Evolutionary conservation across 2,113 vertebrate genomes (phyloP), one percentile per base, ranked within the genome.

Genomic region (Pontoporia blainvillei): DNA sequence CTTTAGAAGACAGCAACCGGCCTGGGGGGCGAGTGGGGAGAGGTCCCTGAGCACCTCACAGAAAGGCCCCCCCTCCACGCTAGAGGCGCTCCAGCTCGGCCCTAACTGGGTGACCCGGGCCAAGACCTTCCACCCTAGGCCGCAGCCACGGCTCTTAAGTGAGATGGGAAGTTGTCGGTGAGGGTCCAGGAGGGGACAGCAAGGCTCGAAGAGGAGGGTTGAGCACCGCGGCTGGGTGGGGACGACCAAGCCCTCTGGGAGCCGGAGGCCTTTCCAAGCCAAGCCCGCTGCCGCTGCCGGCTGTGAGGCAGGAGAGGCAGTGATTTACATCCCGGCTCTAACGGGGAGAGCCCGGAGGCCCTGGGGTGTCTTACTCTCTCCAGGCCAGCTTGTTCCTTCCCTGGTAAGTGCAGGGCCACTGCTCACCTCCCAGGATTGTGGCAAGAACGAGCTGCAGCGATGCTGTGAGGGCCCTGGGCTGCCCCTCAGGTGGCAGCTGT

Each of bases 281-380:
- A 79, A 57, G 25, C 31, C 69, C 3, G 1, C 49, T 0, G 11
- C 69, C 3, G 1, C 49, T 0, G 11, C 3, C 2, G 1, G 17
- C 6, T 4, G 3, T 7, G 64, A 46, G 41, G 44, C 14, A 1
- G n/a, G 64, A 54, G 59, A 61, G 15, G 72, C 0, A 3, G 72
- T 0, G 6, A 36, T 15, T 61, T 0, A 6, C 34, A 14, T 4
- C 34, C 0, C 2, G 49, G 49, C 49, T 54, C n/a, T 54, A 11
- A 41, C 21, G 1, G 6, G 3, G 9, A 36, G 44, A 20, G n/a
- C 18, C 1, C 0, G 75, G 61, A 11, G 25, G 18, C 57, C 64
- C 46, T 64, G 36, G 9, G n/a, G 41, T 31, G n/a, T 84, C 66
- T 14, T 6, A 10, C 13, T 9, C 61, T 64, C 34, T 13, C 5